Conservation (phyloP, 2,797 vertebrate genomes). For the Peromyscus melanophrys region DNA sequence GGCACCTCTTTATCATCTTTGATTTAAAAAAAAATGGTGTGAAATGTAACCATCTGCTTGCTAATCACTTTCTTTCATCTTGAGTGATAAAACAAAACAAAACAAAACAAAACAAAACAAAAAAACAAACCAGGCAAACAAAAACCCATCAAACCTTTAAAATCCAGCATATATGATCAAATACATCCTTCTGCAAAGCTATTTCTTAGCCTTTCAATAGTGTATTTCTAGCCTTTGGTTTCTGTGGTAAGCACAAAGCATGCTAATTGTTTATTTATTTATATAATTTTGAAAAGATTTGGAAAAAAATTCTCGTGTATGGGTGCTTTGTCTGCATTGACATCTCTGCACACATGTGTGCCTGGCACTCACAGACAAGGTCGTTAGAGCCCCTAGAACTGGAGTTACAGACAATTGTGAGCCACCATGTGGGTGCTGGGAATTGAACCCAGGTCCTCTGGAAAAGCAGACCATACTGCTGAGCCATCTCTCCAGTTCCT, state of each 20-base stretch:
- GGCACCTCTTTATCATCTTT: neutral
- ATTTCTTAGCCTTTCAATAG: neutral
- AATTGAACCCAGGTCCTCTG: neutral
- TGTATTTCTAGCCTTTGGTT: neutral
- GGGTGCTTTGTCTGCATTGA: neutral
- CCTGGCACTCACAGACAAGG: too few relatives aligned
- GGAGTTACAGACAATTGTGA: neutral
- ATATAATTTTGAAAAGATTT: neutral
- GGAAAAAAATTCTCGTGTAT: neutral
- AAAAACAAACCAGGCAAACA: neutral
- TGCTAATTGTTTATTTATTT: constrained; percentile 16
- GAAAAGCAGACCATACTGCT: too few relatives aligned
- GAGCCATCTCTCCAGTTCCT: neutral
- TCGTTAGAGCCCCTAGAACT: neutral
- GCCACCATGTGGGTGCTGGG: neutral
- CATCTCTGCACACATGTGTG: neutral
- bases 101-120: neutral
- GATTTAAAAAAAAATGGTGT: neutral
- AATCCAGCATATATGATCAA: neutral
- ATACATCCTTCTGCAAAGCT: neutral
- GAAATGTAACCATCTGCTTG: neutral
- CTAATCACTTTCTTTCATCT: neutral
- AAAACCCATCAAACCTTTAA: neutral
- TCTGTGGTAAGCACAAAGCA: neutral
- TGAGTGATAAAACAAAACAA: neutral